These are phyloP conservation scores for Poeciliopsis prolifica DNA, from an alignment of 2,113 vertebrate genomes.

Conservation along the genomic window DNA sequence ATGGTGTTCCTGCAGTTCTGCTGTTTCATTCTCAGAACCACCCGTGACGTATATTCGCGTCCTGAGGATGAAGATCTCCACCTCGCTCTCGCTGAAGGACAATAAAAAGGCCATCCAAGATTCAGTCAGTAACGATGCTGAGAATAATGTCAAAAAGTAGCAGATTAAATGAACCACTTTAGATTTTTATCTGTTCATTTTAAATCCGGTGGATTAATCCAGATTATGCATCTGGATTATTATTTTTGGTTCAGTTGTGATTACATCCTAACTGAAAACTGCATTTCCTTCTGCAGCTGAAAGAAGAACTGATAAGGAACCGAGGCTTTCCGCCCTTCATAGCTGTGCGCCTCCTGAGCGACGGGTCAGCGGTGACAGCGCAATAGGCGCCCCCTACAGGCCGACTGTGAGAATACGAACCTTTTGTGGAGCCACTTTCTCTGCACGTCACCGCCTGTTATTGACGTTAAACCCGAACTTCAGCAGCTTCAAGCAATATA, in stretches of 20 bases:
- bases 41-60: not conserved
- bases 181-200: not conserved
- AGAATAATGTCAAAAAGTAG: no score
- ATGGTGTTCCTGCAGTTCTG: not conserved
- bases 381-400: not conserved
- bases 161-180: not conserved
- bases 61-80: not conserved
- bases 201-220: no score
- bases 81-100: not conserved
- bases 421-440: no score
- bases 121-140: not conserved
- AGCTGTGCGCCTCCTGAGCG: not conserved
- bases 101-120: not conserved
- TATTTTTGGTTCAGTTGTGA: not conserved
- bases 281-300: not conserved
- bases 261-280: not conserved
- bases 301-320: not conserved
- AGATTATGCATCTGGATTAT: no score
- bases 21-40: no score
- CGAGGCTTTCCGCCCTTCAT: not conserved
- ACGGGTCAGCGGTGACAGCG: not conserved
- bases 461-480: no score
- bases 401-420: not conserved
- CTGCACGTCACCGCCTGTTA: no score
- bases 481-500: no score